A percentile compares a stretch with the other conserved stretches of the same genome.
Conservation (phyloP, 2,888 invertebrate species). For the Acrobasis repandana region DNA sequence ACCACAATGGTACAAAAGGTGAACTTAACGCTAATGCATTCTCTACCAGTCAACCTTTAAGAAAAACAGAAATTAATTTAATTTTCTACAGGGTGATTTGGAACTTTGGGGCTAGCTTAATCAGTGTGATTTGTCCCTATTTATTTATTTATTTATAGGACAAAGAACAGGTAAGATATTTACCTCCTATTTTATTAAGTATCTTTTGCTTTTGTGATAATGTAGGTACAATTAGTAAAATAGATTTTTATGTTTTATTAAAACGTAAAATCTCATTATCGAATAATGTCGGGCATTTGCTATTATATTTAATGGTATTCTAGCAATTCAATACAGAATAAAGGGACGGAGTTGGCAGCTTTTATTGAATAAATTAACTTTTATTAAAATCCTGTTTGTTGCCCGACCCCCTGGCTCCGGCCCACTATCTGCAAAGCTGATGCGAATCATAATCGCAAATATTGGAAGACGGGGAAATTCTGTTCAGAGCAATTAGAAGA, state of each 20-base stretch:
- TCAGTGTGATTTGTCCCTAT: too few species aligned
- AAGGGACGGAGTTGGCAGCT: constrained; percentile 48
- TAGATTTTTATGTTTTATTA: constrained; percentile 3
- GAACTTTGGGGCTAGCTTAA: too few species aligned
- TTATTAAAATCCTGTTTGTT: constrained; percentile 75
- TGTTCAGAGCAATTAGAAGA: constrained; percentile 1
- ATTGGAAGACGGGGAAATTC: constrained; percentile 13
- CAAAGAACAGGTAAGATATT: too few species aligned
- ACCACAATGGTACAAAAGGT: too few species aligned
- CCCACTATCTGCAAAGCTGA: constrained; percentile 47
- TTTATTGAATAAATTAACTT: constrained; percentile 78
- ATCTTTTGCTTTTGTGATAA: too few species aligned
- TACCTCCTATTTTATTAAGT: too few species aligned
- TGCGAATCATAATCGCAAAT: constrained; percentile 23
- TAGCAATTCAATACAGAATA: constrained; percentile 50
- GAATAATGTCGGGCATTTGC: constrained; percentile 19
- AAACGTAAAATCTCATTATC: constrained; percentile 16
- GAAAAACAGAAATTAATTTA: too few species aligned
- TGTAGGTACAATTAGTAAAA: neutral
- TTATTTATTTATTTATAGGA: too few species aligned
- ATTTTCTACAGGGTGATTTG: too few species aligned
- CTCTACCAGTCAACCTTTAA: too few species aligned
- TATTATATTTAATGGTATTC: constrained; percentile 33
- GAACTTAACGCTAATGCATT: too few species aligned
- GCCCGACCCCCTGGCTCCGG: constrained; percentile 47